Percentiles rank a stretch among this genome's conserved stretches.
Evolutionary conservation across 2,797 vertebrate genomes (phyloP).

Genomic region (Leuciscus waleckii): DNA sequence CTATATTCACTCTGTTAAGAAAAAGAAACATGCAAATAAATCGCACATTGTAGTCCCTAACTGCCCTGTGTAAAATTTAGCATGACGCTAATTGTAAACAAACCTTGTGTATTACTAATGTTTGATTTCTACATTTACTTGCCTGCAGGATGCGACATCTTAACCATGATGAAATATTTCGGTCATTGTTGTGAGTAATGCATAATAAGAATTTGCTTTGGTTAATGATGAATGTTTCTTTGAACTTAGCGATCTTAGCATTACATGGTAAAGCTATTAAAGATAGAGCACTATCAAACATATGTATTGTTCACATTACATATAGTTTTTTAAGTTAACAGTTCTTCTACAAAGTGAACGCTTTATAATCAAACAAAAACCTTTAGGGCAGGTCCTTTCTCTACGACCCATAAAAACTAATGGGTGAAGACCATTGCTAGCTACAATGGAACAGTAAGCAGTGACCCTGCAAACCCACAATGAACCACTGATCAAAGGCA

Average conservation of each 20-base stretch:
- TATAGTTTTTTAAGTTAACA: constrained; percentile 40
- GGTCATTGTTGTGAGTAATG: not conserved
- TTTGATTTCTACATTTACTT: not conserved
- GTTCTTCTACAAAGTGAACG: constrained; percentile 52
- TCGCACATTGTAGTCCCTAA: not conserved
- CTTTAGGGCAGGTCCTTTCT: constrained; percentile 54
- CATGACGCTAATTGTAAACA: not conserved
- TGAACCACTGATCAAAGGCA: constrained; percentile 63
- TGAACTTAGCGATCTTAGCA: constrained; percentile 27
- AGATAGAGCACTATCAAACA: constrained; percentile 39
- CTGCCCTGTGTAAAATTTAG: not conserved
- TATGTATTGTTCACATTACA: constrained; percentile 31
- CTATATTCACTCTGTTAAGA: constrained; percentile 25
- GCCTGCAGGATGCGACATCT: constrained; percentile 9
- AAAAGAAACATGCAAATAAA: constrained; percentile 7
- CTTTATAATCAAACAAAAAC: constrained; percentile 59
- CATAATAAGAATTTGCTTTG: not conserved
- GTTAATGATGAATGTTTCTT: constrained; percentile 43
- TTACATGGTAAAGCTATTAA: constrained; percentile 22
- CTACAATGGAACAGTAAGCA: constrained; percentile 58
- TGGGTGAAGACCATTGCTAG: constrained; percentile 58
- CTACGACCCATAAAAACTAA: constrained; percentile 62
- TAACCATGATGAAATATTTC: constrained; percentile 7
- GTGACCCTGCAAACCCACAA: constrained; percentile 52
- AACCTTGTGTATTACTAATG: not conserved